Evolutionary conservation across 2,888 invertebrate genomes (phyloP).

Genomic region (Acanthosepion esculentum): DNA sequence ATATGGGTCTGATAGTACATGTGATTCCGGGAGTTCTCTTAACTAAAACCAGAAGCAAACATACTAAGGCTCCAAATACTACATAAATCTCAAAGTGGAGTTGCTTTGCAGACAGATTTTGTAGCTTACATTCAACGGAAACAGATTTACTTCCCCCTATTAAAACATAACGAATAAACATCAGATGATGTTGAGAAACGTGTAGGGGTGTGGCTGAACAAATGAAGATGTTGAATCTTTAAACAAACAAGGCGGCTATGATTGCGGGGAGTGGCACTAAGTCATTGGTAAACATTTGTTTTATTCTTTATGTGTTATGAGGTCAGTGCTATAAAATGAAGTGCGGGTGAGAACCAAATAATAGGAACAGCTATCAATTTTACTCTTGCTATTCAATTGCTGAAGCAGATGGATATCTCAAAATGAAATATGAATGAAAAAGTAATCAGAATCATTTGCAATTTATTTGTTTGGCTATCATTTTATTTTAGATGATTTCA

Average conservation of each 20-base stretch:
- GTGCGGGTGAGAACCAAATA: background rate
- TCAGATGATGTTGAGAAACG: background rate
- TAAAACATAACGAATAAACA: slow-evolving; percentile 14
- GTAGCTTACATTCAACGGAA: slow-evolving; percentile 20
- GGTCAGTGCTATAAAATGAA: background rate
- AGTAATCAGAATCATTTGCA: background rate
- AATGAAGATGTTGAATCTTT: background rate
- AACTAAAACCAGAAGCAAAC: background rate
- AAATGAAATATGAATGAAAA: too few relatives aligned
- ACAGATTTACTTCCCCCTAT: slow-evolving; percentile 1
- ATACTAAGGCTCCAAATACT: background rate
- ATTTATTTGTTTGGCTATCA: too few relatives aligned
- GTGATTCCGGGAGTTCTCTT: background rate
- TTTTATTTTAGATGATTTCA: too few relatives aligned
- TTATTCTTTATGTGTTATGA: background rate
- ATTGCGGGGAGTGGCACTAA: background rate
- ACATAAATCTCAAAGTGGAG: background rate
- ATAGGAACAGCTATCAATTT: background rate
- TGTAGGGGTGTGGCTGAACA: background rate
- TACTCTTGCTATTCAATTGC: background rate
- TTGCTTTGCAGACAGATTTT: slow-evolving; percentile 20
- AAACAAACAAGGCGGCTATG: background rate
- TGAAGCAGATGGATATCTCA: background rate
- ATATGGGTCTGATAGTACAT: background rate
- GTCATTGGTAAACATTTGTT: background rate